These are phyloP conservation scores for Stichodactyla helianthus DNA, from an alignment of 64 coral and sea anemone species.

Conservation along the genomic window DNA sequence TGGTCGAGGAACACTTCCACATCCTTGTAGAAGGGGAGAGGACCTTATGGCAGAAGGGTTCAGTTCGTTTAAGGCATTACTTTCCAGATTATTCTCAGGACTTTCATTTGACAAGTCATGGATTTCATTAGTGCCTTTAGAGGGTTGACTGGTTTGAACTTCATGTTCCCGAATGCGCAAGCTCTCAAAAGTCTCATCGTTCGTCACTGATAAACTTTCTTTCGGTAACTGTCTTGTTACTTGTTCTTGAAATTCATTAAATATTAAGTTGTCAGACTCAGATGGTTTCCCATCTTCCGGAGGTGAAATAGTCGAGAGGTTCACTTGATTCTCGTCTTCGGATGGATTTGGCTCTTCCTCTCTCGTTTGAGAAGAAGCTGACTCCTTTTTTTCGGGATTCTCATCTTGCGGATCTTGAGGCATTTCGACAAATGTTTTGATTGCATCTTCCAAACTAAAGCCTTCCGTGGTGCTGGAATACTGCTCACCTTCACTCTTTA, in stretches of 20 bases:
- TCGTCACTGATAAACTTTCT: background rate
- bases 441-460: background rate
- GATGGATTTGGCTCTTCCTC: background rate
- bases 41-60: background rate
- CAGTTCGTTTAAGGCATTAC: background rate
- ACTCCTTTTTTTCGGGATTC: background rate
- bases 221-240: background rate
- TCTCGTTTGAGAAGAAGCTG: background rate
- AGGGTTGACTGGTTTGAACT: background rate
- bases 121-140: background rate
- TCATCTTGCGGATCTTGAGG: background rate
- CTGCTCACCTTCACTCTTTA: background rate
- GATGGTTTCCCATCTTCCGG: background rate
- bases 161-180: background rate
- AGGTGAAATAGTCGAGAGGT: background rate
- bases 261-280: background rate
- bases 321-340: background rate
- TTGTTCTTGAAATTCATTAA: background rate
- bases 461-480: background rate
- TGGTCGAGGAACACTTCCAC: too few species aligned
- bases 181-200: background rate
- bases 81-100: background rate
- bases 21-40: too few species aligned
- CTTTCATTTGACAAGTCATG: background rate
- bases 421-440: background rate